Conservation (phyloP, 2,888 invertebrate species). For the Serrognathus titanus region DNA sequence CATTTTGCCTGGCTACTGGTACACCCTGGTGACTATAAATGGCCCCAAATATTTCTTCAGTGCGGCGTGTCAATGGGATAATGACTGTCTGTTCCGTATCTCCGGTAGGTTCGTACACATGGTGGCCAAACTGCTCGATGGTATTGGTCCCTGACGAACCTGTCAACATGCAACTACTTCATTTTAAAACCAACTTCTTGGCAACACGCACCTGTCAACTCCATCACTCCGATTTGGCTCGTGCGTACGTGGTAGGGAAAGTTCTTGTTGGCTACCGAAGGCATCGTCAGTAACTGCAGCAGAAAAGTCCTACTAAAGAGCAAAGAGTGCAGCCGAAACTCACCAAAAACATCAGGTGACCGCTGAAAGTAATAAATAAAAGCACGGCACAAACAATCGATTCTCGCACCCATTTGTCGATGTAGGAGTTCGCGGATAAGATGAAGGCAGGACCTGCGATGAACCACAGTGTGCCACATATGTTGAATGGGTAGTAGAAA, state of each 20-base stretch:
- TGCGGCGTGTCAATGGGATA: slow-evolving; percentile 61
- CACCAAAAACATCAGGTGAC: slow-evolving; percentile 66
- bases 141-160: slow-evolving; percentile 51
- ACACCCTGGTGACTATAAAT: slow-evolving; percentile 37
- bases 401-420: slow-evolving; percentile 78
- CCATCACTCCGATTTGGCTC: slow-evolving; percentile 73
- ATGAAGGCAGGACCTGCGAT: slow-evolving; percentile 78
- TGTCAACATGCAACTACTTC: slow-evolving; percentile 3
- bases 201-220: slow-evolving; percentile 45
- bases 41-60: slow-evolving; percentile 57
- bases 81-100: slow-evolving; percentile 57
- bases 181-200: not conserved
- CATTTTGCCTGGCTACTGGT: not conserved
- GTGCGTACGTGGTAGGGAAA: slow-evolving; percentile 90
- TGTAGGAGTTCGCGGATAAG: slow-evolving; percentile 71
- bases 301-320: not conserved
- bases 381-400: slow-evolving; percentile 68
- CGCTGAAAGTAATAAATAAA: slow-evolving; percentile 59
- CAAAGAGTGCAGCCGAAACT: slow-evolving; percentile 29
- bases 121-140: slow-evolving; percentile 61
- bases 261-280: slow-evolving; percentile 81
- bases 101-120: slow-evolving; percentile 59
- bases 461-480: slow-evolving; percentile 84
- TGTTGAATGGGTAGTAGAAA: slow-evolving; percentile 81
- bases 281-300: slow-evolving; percentile 71